Evolutionary conservation across 2,113 vertebrate species (phyloP).

Genomic region (Nematolebias whitei): DNA sequence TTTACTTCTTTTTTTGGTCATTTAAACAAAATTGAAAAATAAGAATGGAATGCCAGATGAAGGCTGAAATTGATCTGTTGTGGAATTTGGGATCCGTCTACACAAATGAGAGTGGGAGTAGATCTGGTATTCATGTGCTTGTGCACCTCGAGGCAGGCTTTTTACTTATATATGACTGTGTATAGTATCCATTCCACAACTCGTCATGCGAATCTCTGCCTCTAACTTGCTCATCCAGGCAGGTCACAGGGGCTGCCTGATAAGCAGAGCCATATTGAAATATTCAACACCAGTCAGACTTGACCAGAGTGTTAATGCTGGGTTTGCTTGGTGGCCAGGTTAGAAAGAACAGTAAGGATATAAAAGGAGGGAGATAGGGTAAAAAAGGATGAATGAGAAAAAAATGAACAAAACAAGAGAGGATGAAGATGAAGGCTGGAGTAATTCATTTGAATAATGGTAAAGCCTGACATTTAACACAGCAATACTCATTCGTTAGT

Average conservation of each 20-base stretch:
- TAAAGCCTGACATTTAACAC: constrained; percentile 31
- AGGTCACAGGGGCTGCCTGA: constrained; percentile 75
- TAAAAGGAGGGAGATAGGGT: background rate
- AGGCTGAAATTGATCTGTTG: constrained; percentile 34
- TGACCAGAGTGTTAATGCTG: constrained; percentile 73
- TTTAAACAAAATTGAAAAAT: constrained; percentile 34
- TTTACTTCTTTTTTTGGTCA: background rate
- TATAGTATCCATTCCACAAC: constrained; percentile 74
- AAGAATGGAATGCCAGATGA: constrained; percentile 36
- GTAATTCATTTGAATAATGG: constrained; percentile 35
- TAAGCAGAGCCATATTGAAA: constrained; percentile 80
- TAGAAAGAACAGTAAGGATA: constrained; percentile 14
- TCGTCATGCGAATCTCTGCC: constrained; percentile 63
- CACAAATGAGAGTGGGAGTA: constrained; percentile 50
- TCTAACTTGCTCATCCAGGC: constrained; percentile 72
- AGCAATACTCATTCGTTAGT: constrained; percentile 37
- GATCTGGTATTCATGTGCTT: constrained; percentile 70
- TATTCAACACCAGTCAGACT: constrained; percentile 79
- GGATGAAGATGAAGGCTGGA: constrained; percentile 31
- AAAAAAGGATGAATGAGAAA: background rate
- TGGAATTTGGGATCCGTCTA: constrained; percentile 42
- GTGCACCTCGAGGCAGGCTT: constrained; percentile 74
- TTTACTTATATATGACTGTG: constrained; percentile 79
- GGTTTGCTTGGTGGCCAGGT: constrained; percentile 48
- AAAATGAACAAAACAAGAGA: constrained; percentile 10